Evolutionary conservation across 2,113 vertebrate genomes (phyloP), one percentile per base, ranked within the genome.

Genomic region (Mastomys coucha): DNA sequence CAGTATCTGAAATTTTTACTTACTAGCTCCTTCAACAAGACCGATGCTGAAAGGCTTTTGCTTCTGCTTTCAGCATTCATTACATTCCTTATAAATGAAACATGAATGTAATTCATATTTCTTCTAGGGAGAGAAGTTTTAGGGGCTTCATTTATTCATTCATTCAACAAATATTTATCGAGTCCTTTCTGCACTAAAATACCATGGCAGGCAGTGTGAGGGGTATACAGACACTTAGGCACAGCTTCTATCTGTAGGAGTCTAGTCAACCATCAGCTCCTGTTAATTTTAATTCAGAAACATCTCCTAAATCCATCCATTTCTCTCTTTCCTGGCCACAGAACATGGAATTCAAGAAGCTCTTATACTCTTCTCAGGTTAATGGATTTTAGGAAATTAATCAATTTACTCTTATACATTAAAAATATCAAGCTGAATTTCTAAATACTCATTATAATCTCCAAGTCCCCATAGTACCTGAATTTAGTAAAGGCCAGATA

Each of bases 131-230:
- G 73, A 96, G 86, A 96, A 78, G 93, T 92, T 96, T 97, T 95
- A 96, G 96, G 92, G 92, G 93, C 73, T 91, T 95, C 96, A 97
- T 97, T 97, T 97, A 96, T 98, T 97, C 96, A 96, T 97, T 96
- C 94, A 97, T 97, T 97, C 95, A 91, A 96, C 97, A 98, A 97
- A 98, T 97, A 97, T 97, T 98, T 97, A 97, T 97, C 39, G 20
- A 80, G 80, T 97, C 73, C 73, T 84, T 97, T 94, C 72, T 98
- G 89, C 93, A 77, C 96, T 96, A 94, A 96, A 97, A 97, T 95
- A 96, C 63, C 81, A 80, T 49, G 53, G 72, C 85, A 96, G 67
- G 24, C 69, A 60, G 88, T 95, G 3, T 84, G 69, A 87, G 72
- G 82, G 69, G 72, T 90, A 72, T 45, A 77, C 65, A 90, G 78